Evolutionary conservation across 2,888 invertebrate species (phyloP).

Genomic region (Stenurella melanura): DNA sequence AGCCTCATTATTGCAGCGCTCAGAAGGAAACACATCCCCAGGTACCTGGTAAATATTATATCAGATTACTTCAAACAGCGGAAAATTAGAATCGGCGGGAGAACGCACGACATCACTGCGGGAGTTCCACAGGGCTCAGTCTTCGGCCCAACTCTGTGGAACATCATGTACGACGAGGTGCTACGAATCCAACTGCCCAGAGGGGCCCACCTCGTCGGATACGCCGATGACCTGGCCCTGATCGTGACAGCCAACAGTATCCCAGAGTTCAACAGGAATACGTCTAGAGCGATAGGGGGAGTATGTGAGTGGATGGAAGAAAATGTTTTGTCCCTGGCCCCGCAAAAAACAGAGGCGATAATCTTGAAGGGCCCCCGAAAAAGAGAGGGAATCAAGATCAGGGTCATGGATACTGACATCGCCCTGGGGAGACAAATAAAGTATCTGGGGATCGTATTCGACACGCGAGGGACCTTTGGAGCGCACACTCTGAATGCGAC

Average conservation of each 20-base stretch:
- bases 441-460: constrained; percentile 56
- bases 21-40: not conserved
- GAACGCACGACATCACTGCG: not conserved
- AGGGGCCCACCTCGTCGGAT: constrained; percentile 14
- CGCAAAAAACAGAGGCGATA: not conserved
- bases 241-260: not conserved
- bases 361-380: constrained; percentile 20
- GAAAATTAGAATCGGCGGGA: not conserved
- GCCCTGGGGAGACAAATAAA: constrained; percentile 34
- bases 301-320: not conserved
- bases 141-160: constrained; percentile 30
- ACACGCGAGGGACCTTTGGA: constrained; percentile 47
- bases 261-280: not conserved
- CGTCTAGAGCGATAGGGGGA: not conserved
- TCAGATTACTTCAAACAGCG: constrained; percentile 3
- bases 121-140: constrained; percentile 37
- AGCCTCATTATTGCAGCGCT: constrained; percentile 17
- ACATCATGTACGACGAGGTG: constrained; percentile 31
- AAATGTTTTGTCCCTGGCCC: not conserved
- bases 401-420: not conserved
- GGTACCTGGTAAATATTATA: constrained; percentile 10
- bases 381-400: constrained; percentile 13
- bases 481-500: constrained; percentile 47
- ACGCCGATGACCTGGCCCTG: constrained; percentile 39
- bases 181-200: not conserved